Evolutionary conservation across 2,797 vertebrate genomes (phyloP).

Genomic region (Manis crassicaudata): DNA sequence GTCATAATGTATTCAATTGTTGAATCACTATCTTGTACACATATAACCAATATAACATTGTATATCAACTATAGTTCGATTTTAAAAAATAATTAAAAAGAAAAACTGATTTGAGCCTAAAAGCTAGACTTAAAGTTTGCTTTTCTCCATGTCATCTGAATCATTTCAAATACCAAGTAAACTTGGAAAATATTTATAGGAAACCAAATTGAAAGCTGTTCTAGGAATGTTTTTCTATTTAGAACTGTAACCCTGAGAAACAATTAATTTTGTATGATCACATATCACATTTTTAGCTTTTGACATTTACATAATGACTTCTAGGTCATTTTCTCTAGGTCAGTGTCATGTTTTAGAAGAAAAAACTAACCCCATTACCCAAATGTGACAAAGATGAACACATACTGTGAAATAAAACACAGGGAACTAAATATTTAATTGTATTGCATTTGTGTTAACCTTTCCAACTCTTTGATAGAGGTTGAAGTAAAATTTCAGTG

Average conservation of each 20-base stretch:
- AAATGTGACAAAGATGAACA: constrained; percentile 35
- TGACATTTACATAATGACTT: constrained; percentile 50
- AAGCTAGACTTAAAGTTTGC: not conserved
- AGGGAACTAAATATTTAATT: constrained; percentile 55
- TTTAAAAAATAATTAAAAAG: not conserved
- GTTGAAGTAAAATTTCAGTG: constrained; percentile 20
- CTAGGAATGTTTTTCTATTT: not conserved
- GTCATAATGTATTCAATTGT: no score
- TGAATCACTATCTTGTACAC: no score
- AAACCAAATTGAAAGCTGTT: not conserved
- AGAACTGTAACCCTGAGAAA: constrained; percentile 9
- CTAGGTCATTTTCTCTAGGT: not conserved
- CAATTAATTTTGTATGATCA: constrained; percentile 41
- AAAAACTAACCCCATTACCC: constrained; percentile 20
- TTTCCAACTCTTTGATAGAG: constrained; percentile 45
- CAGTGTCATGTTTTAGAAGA: constrained; percentile 45
- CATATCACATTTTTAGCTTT: constrained; percentile 38
- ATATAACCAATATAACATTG: no score
- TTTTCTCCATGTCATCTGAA: not conserved
- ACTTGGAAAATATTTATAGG: not conserved
- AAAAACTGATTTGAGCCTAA: not conserved
- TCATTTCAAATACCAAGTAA: not conserved
- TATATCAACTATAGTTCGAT: no score
- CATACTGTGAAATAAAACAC: constrained; percentile 47
- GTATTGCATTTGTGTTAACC: constrained; percentile 48